These are phyloP conservation scores for Myotis findleyi DNA, from an alignment of 2,797 vertebrate genomes.

Conservation along the genomic window DNA sequence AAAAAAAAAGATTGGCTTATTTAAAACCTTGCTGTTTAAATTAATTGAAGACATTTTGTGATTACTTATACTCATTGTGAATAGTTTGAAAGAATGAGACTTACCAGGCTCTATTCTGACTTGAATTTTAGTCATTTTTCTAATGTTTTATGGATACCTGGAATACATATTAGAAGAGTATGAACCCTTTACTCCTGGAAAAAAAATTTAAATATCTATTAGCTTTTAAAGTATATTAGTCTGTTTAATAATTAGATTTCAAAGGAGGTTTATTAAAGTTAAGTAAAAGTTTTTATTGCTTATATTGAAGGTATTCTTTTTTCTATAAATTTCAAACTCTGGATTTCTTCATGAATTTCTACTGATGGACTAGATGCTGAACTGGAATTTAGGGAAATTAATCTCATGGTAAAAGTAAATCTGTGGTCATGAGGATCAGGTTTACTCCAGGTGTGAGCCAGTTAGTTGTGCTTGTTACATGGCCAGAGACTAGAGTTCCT, in stretches of 20 bases:
- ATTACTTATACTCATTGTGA: not conserved
- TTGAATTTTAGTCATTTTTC: conserved; percentile 49
- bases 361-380: not conserved
- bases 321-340: not conserved
- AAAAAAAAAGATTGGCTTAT: not conserved
- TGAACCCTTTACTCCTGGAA: not conserved
- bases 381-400: conserved; percentile 4
- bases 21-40: not conserved
- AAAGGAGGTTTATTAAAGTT: not conserved
- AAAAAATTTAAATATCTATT: not conserved
- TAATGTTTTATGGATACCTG: not conserved
- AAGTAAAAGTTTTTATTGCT: not conserved
- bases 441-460: not conserved
- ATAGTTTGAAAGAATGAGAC: conserved; percentile 17
- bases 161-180: not conserved
- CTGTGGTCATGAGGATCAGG: not conserved
- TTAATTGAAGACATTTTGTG: conserved; percentile 15
- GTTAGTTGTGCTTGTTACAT: not conserved
- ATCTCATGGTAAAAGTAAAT: conserved; percentile 11
- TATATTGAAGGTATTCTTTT: not conserved
- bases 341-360: not conserved
- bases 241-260: not conserved
- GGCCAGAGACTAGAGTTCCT: not conserved
- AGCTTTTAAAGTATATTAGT: not conserved
- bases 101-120: not conserved